Evolutionary conservation across 2,113 vertebrate genomes (phyloP).

Genomic region (Ictalurus punctatus): DNA sequence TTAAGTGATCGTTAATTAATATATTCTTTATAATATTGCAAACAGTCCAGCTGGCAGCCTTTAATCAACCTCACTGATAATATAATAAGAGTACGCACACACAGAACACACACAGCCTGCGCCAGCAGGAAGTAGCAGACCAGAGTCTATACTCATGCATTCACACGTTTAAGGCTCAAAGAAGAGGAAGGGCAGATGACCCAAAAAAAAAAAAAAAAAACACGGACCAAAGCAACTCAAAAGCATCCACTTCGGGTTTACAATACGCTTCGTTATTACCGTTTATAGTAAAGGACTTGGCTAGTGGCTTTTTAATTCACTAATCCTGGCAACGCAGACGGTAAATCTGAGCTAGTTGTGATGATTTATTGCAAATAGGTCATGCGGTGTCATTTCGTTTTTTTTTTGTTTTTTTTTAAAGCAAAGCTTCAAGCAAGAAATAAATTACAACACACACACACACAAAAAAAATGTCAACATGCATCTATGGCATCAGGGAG

Average conservation of each 20-base stretch:
- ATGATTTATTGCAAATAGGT: conserved; percentile 39
- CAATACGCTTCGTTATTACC: background rate
- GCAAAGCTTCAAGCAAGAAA: conserved; percentile 1
- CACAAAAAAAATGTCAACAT: background rate
- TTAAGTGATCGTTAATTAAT: conserved; percentile 16
- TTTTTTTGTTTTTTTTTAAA: background rate
- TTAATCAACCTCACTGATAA: conserved; percentile 33
- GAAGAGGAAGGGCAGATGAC: background rate
- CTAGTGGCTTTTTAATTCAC: background rate
- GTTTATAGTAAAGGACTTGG: background rate
- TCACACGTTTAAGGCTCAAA: conserved; percentile 41
- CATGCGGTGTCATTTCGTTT: background rate
- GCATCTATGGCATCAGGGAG: background rate
- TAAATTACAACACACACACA: background rate
- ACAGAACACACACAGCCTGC: conserved; percentile 13
- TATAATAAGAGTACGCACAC: conserved; percentile 8
- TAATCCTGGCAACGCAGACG: background rate
- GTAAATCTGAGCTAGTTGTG: background rate
- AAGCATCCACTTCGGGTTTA: background rate
- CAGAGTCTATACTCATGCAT: conserved; percentile 28
- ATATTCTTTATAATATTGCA: conserved; percentile 53
- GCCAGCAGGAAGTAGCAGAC: conserved; percentile 33
- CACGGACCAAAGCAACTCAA: background rate
- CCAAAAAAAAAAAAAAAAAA: background rate
- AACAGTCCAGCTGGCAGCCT: conserved; percentile 73